phyloP scores from a whole-genome alignment of 2,113 vertebrate genomes.

The Monarcha castaneiventris region DNA sequence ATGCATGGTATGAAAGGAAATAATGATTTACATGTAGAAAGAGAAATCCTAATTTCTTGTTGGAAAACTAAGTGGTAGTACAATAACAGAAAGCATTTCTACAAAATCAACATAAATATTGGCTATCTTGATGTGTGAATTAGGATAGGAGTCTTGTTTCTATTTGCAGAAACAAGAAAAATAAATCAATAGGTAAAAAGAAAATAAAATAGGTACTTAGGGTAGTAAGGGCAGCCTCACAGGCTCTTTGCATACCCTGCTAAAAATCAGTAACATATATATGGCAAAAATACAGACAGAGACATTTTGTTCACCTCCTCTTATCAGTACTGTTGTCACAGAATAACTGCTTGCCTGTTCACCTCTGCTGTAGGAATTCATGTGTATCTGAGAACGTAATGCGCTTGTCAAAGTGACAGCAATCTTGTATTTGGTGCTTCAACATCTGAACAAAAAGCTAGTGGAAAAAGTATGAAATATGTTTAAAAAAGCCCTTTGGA shows the following conservation, averaged over 20 bases:
- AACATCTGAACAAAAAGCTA: not conserved
- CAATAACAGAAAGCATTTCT: not conserved
- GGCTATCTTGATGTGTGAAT: not conserved
- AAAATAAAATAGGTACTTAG: not conserved
- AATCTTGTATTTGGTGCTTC: conserved; percentile 12
- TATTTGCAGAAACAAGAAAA: not conserved
- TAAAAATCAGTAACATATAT: not conserved
- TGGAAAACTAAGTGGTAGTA: not conserved
- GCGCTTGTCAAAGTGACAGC: conserved; percentile 47
- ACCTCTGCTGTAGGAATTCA: conserved; percentile 43
- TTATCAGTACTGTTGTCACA: conserved; percentile 52
- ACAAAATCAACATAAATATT: not conserved
- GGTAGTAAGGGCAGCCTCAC: not conserved
- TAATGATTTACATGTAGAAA: not conserved
- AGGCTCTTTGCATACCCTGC: not conserved
- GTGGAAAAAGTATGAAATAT: conserved; percentile 12
- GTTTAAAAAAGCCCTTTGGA: not conserved
- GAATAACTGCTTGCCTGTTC: conserved; percentile 33
- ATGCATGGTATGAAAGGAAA: not conserved
- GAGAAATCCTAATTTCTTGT: not conserved
- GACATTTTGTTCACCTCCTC: conserved; percentile 17
- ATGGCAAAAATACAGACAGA: not conserved
- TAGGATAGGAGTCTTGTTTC: not conserved
- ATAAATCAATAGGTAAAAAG: not conserved
- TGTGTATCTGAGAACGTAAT: conserved; percentile 41